These are phyloP conservation scores for Nicator chloris DNA, from an alignment of 2,113 vertebrate genomes.

Conservation along the genomic window DNA sequence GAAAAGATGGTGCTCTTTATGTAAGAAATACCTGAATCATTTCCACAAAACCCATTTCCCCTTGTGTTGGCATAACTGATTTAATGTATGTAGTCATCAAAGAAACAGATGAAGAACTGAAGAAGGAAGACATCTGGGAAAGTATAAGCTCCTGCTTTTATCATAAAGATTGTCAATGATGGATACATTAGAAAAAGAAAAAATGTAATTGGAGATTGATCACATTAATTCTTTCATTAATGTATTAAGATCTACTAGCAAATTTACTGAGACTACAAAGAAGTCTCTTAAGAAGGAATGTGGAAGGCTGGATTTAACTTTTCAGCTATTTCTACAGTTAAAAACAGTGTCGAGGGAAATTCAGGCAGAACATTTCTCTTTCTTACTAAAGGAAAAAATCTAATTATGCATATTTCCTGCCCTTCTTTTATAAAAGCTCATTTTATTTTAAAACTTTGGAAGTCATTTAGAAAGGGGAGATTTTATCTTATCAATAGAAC, in stretches of 20 bases:
- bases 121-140: neutral
- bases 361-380: neutral
- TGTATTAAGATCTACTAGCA: neutral
- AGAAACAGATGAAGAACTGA: neutral
- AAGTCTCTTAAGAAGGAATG: neutral
- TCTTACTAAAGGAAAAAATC: neutral
- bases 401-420: neutral
- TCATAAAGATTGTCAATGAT: neutral
- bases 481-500: neutral
- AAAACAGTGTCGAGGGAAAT: neutral
- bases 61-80: neutral
- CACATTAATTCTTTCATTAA: neutral
- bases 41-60: neutral
- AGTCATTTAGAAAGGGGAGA: neutral
- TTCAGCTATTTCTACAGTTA: neutral
- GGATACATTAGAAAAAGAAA: neutral
- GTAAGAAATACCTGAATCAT: neutral
- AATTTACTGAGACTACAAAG: neutral
- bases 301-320: neutral
- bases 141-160: neutral
- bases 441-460: neutral
- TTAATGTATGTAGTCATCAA: neutral
- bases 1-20: neutral
- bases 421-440: neutral
- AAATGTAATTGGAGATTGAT: neutral